phyloP scores from a whole-genome alignment of 2,113 vertebrate genomes.

The Uria aalge region DNA sequence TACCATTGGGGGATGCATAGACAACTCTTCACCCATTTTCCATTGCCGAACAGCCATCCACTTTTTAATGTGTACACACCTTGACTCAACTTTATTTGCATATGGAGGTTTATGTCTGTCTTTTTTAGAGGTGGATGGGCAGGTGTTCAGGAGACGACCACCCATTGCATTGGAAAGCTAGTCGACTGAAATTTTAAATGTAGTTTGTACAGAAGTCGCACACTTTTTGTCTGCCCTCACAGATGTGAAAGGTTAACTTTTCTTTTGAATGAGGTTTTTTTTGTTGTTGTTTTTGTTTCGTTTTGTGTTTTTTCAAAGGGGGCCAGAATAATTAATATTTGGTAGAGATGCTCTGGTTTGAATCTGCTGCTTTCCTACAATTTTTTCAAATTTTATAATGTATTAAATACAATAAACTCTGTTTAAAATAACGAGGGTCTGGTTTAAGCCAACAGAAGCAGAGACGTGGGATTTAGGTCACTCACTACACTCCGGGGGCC shows the following conservation, averaged over 20 bases:
- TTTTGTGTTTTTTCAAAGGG: constrained; percentile 65
- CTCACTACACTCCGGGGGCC: neutral
- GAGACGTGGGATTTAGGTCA: neutral
- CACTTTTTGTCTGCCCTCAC: constrained; percentile 69
- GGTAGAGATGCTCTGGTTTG: constrained; percentile 78
- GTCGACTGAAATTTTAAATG: constrained; percentile 49
- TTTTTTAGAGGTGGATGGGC: constrained; percentile 54
- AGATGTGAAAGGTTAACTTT: constrained; percentile 70
- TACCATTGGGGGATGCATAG: constrained; percentile 31
- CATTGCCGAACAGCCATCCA: constrained; percentile 61
- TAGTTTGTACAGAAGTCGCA: constrained; percentile 72
- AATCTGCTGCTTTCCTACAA: constrained; percentile 80
- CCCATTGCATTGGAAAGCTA: constrained; percentile 31
- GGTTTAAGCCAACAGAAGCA: constrained; percentile 50
- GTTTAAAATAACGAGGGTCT: constrained; percentile 74
- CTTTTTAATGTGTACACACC: constrained; percentile 41
- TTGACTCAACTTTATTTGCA: constrained; percentile 54
- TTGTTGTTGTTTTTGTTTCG: constrained; percentile 42
- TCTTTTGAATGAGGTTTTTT: constrained; percentile 55
- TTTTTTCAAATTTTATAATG: constrained; percentile 82
- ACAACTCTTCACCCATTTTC: constrained; percentile 26
- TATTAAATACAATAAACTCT: constrained; percentile 83
- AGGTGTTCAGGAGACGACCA: constrained; percentile 38
- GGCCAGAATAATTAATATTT: constrained; percentile 78
- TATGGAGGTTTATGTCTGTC: constrained; percentile 56